Percentiles rank a stretch among this genome's conserved stretches.
phyloP scores from a whole-genome alignment of 1,140 invertebrate species.

The Globodera rostochiensis region DNA sequence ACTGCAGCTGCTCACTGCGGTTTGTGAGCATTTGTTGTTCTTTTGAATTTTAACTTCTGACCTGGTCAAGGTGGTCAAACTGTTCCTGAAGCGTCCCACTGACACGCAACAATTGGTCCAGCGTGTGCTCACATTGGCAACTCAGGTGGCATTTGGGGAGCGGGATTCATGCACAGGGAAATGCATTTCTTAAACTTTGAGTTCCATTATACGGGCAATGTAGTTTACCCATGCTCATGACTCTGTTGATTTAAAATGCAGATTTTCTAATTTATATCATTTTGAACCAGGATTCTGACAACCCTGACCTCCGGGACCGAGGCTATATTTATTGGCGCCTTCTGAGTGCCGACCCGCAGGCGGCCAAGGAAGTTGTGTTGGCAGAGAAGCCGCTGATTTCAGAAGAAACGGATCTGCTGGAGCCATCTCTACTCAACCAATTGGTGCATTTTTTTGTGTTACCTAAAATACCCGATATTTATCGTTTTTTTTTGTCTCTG shows the following conservation, averaged over 20 bases:
- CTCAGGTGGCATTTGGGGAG: constrained; percentile 42
- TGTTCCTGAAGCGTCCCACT: constrained; percentile 94
- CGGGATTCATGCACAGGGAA: too few relatives aligned
- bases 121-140: constrained; percentile 69
- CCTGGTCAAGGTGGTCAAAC: constrained; percentile 90
- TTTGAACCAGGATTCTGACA: constrained; percentile 81
- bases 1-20: constrained; percentile 42
- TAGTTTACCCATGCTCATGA: background rate
- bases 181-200: too few relatives aligned
- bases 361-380: constrained; percentile 93
- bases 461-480: background rate
- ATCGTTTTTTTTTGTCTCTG: background rate
- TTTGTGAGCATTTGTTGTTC: constrained; percentile 33
- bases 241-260: background rate
- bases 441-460: constrained; percentile 72
- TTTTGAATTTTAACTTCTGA: constrained; percentile 89
- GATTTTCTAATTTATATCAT: background rate
- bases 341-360: constrained; percentile 94
- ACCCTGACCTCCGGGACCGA: constrained; percentile 94
- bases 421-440: constrained; percentile 95
- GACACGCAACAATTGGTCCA: constrained; percentile 98
- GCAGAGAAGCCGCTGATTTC: constrained; percentile 98
- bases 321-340: constrained; percentile 99
- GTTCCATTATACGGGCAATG: too few relatives aligned
- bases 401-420: constrained; percentile 96